Conservation (phyloP, 2,113 vertebrate species). For the Leptobrachium leishanense region DNA sequence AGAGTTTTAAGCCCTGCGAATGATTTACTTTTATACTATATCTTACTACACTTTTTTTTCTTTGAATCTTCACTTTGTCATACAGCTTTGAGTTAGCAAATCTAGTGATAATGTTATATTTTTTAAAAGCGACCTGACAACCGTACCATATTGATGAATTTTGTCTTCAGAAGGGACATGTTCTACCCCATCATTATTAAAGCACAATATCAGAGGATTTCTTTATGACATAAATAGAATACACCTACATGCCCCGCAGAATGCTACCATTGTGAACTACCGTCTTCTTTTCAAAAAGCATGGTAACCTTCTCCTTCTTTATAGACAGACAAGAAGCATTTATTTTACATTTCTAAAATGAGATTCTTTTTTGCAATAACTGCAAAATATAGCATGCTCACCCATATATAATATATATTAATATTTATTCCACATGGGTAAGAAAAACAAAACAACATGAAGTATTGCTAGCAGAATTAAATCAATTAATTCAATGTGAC, state of each 20-base stretch:
- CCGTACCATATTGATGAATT: neutral
- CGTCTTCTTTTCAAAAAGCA: too few species aligned
- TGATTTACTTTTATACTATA: neutral
- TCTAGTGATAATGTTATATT: neutral
- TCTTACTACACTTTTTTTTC: neutral
- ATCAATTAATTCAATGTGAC: conserved; percentile 1
- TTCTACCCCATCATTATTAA: neutral
- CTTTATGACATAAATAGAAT: neutral
- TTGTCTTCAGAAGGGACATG: neutral
- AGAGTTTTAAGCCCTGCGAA: too few species aligned
- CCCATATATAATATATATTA: too few species aligned
- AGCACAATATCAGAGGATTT: neutral
- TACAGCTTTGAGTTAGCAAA: neutral
- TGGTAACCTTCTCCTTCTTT: too few species aligned
- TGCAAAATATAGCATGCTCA: too few species aligned
- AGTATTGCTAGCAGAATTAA: neutral
- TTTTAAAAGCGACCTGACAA: neutral
- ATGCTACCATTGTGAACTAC: too few species aligned
- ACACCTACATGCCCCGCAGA: neutral
- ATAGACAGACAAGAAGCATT: neutral
- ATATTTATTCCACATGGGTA: too few species aligned
- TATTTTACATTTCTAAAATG: neutral
- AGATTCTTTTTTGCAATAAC: too few species aligned
- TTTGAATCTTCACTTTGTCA: neutral
- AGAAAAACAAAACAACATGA: neutral